Conservation (phyloP, 2,113 vertebrate genomes). For the Scomber scombrus region DNA sequence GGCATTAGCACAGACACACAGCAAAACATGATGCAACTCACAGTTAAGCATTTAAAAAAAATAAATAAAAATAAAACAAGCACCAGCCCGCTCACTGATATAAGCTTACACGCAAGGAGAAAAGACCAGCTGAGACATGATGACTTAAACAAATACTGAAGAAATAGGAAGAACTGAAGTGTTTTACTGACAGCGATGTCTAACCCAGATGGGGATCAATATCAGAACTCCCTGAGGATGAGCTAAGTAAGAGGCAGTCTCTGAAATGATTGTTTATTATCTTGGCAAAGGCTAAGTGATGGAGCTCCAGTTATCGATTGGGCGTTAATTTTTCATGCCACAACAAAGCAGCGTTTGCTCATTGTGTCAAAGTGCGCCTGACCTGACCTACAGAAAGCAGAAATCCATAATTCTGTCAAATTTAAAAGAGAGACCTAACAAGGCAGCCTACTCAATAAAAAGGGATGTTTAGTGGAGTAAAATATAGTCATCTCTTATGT, state of each 20-base stretch:
- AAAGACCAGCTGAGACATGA: too few relatives aligned
- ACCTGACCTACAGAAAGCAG: conserved; percentile 6
- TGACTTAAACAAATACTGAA: not conserved
- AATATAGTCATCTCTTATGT: conserved; percentile 10
- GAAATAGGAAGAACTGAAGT: not conserved
- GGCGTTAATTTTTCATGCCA: conserved; percentile 41
- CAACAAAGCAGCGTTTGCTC: conserved; percentile 37
- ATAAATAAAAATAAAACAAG: not conserved
- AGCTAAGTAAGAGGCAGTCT: conserved; percentile 58
- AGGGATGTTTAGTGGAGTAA: not conserved
- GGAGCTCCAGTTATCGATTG: conserved; percentile 35
- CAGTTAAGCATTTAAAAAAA: not conserved
- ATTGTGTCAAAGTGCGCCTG: conserved; percentile 24
- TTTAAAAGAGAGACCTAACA: conserved; percentile 22
- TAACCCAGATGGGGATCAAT: conserved; percentile 49
- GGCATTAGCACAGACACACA: conserved; percentile 49
- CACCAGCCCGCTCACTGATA: too few relatives aligned
- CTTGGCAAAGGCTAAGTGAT: conserved; percentile 36
- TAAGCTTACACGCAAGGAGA: too few relatives aligned
- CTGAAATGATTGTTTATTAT: conserved; percentile 53
- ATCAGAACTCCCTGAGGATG: conserved; percentile 39
- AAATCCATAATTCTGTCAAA: conserved; percentile 17
- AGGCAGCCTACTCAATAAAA: not conserved
- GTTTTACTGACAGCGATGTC: not conserved
- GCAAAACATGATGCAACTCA: conserved; percentile 3